Conservation (phyloP, 2,797 vertebrate species). For the Darevskia nairensis region DNA sequence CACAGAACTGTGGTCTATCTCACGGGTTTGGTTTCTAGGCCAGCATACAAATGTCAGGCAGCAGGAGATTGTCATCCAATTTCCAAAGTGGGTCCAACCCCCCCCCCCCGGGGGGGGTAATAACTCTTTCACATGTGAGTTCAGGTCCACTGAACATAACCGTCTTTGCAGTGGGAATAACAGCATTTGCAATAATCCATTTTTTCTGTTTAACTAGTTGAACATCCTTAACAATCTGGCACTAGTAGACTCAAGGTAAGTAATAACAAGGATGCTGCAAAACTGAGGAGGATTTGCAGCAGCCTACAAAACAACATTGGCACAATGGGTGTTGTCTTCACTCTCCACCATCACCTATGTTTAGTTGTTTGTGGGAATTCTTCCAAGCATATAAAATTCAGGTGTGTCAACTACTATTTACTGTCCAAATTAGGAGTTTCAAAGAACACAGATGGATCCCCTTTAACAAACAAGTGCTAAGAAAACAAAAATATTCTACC, state of each 20-base stretch:
- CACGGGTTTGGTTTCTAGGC: not conserved
- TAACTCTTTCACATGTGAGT: not conserved
- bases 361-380: slow-evolving; percentile 4
- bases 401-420: not conserved
- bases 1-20: not conserved
- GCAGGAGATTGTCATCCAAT: not conserved
- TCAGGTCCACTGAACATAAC: not conserved
- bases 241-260: not conserved
- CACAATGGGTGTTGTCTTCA: not conserved
- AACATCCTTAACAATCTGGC: not conserved
- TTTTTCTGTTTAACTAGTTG: no score
- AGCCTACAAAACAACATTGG: not conserved
- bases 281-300: not conserved
- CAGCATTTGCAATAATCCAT: slow-evolving; percentile 13
- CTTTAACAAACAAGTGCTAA: slow-evolving; percentile 1
- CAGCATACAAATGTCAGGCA: not conserved
- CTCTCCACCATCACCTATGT: not conserved
- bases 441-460: not conserved
- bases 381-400: not conserved
- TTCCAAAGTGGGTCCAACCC: not conserved
- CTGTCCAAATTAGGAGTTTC: slow-evolving; percentile 21
- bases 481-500: not conserved
- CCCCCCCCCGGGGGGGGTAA: no score
- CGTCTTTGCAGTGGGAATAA: not conserved
- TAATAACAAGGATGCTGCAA: not conserved